Conservation (phyloP, 2,113 vertebrate genomes). For the Garra rufa region DNA sequence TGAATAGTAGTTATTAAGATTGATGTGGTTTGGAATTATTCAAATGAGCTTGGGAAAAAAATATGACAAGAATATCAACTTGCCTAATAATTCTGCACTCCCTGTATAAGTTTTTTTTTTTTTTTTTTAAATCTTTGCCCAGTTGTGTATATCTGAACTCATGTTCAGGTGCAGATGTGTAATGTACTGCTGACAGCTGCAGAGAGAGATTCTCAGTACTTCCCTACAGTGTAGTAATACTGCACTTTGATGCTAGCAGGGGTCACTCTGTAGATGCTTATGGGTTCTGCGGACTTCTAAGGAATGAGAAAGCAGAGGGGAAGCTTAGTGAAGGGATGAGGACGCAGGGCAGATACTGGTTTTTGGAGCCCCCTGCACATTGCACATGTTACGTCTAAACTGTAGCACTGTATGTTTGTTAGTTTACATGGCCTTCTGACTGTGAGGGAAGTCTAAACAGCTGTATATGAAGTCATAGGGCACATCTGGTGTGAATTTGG, state of each 20-base stretch:
- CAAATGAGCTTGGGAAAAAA: too few relatives aligned
- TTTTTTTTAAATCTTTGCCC: too few relatives aligned
- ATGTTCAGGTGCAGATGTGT: slow-evolving; percentile 16
- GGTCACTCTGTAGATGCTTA: slow-evolving; percentile 44
- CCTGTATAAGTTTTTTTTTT: too few relatives aligned
- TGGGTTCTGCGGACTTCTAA: slow-evolving; percentile 36
- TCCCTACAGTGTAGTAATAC: slow-evolving; percentile 19
- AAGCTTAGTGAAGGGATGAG: slow-evolving; percentile 16
- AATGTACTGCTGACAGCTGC: slow-evolving; percentile 34
- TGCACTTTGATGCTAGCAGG: slow-evolving; percentile 54
- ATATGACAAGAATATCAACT: too few relatives aligned
- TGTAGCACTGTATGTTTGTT: slow-evolving; percentile 36
- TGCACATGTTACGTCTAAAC: slow-evolving; percentile 14
- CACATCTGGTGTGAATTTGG: slow-evolving; percentile 33
- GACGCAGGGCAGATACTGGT: neutral
- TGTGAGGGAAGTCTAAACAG: slow-evolving; percentile 36
- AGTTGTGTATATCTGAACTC: neutral
- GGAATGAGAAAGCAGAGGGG: slow-evolving; percentile 20
- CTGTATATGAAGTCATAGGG: slow-evolving; percentile 19
- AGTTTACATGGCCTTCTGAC: slow-evolving; percentile 11
- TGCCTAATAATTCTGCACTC: too few relatives aligned
- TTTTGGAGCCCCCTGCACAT: slow-evolving; percentile 12
- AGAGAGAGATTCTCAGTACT: slow-evolving; percentile 29
- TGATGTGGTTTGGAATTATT: too few relatives aligned
- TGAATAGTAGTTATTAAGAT: too few relatives aligned